Evolutionary conservation across 2,113 vertebrate species (phyloP), one percentile per base, ranked within the genome.

Genomic region (Urocynchramus pylzowi): DNA sequence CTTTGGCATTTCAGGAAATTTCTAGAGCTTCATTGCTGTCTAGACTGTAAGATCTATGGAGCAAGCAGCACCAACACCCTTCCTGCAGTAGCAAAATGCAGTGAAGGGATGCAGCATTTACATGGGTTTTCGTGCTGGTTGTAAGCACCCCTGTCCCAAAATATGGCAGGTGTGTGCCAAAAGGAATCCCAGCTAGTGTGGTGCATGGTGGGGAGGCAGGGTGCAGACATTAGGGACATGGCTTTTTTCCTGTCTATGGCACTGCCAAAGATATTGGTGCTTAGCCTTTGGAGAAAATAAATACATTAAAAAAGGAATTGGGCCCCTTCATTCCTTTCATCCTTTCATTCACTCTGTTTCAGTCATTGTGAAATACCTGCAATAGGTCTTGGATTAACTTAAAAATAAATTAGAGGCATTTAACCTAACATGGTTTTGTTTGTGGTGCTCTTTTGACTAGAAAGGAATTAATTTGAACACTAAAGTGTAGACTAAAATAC

Each of bases 11-110:
- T 89, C 71, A 79, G 82, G 78, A 87, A 87, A 76, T 70, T 59
- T 89, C 85, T 95, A 37, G 63, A 80, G 52, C 35, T 88, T 93
- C 57, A 7, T 18, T 53, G 76, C 69, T 92, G 85, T 92, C 92
- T 93, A 78, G 86, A 86, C 75, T 56, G 30, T 27, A n/a, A 70
- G 24, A 70, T 24, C 50, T 70, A 30, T 28, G 45, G 20, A 89
- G 31, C 56, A 87, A 75, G 56, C 44, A 86, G 61, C 39, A 60
- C 16, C 73, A 77, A 52, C 52, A n/a, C 52, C 71, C 68, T 67
- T 93, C 42, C 75, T 89, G 52, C 63, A 63, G 33, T 30, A 96
- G 44, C 57, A 78, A 85, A 74, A 63, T 10, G 11, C 54, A 49
- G 71, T 6, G 49, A 57, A 77, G 37, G 31, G 47, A 41, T 64